Evolutionary conservation across 1,140 invertebrate genomes (phyloP).

Genomic region (Acyrthosiphon pisum): DNA sequence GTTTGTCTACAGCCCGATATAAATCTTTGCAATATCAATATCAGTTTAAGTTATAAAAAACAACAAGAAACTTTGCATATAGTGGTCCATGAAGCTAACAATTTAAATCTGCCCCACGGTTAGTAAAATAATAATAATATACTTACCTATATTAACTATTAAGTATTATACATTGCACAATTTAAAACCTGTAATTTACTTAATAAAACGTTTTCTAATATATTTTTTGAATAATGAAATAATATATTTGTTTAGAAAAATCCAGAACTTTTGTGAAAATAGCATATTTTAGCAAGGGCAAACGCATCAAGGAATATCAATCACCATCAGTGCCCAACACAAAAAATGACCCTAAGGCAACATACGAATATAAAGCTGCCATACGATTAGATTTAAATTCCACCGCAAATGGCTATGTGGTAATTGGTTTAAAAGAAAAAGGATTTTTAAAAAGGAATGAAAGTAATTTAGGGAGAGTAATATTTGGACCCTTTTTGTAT

Average conservation of each 20-base stretch:
- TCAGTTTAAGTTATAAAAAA: slow-evolving; percentile 48
- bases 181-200: background rate
- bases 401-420: slow-evolving; percentile 52
- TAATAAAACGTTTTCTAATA: background rate
- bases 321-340: slow-evolving; percentile 53
- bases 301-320: slow-evolving; percentile 58
- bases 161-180: background rate
- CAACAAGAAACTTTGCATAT: slow-evolving; percentile 47
- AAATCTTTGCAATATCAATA: slow-evolving; percentile 48
- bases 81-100: slow-evolving; percentile 44
- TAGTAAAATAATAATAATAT: slow-evolving; percentile 41
- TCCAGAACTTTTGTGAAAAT: slow-evolving; percentile 59
- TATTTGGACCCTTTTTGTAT: slow-evolving; percentile 59
- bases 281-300: slow-evolving; percentile 55
- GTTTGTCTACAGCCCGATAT: slow-evolving; percentile 8
- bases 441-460: slow-evolving; percentile 58
- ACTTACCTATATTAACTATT: background rate
- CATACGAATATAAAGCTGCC: slow-evolving; percentile 48
- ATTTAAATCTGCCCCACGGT: slow-evolving; percentile 31
- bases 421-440: slow-evolving; percentile 58
- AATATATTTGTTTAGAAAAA: slow-evolving; percentile 57
- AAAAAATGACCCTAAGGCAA: slow-evolving; percentile 48
- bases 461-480: slow-evolving; percentile 58
- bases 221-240: background rate
- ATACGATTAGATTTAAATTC: slow-evolving; percentile 57